Base-by-base conservation (phyloP, 1,140 invertebrate genomes). In the Diprion similis region DNA sequence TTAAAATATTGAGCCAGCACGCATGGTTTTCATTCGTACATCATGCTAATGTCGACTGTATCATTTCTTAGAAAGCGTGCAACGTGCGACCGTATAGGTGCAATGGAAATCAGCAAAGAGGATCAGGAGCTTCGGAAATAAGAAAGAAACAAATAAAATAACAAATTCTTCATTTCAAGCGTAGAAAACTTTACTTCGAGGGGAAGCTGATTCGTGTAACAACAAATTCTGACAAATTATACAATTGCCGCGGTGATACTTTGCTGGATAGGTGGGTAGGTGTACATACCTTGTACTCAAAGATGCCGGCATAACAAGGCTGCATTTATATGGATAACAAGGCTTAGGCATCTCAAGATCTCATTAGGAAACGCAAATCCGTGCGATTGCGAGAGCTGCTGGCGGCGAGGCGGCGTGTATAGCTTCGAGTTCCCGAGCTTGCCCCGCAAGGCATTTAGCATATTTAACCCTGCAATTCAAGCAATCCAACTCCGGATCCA, bases 281-380 rank as follows among this genome's bases (percentile, higher is more conserved):
- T 17, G 66, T 45, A 68, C 66, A 18, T 18, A 18, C 17, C 37
- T 19, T 7, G 17, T 64, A 64, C 17, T 19, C 17, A 19, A n/a
- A 68, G 66, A 68, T n/a, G 8, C 3, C 37, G 18, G 66, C 66
- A 18, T 68, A 68, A 68, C 66, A 45, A 68, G 66, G 6, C 66
- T 68, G 37, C 66, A 68, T 68, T 68, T 68, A 68, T 68, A 68
- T 68, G 66, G 66, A 68, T 68, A 68, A 68, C 66, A 45, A 45
- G 66, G 66, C 66, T 68, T 68, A 68, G 66, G 66, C 66, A 68
- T 68, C 66, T 68, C 66, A 68, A 68, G 66, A 68, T 68, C 66
- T 68, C 66, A 68, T 68, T 68, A 68, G 66, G 66, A 68, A 68
- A 68, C 37, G 37, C 19, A 68, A 68, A 68, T 68, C 66, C 66